Evolutionary conservation across 1,140 invertebrate genomes (phyloP).

Genomic region (Hycleus cichorii): DNA sequence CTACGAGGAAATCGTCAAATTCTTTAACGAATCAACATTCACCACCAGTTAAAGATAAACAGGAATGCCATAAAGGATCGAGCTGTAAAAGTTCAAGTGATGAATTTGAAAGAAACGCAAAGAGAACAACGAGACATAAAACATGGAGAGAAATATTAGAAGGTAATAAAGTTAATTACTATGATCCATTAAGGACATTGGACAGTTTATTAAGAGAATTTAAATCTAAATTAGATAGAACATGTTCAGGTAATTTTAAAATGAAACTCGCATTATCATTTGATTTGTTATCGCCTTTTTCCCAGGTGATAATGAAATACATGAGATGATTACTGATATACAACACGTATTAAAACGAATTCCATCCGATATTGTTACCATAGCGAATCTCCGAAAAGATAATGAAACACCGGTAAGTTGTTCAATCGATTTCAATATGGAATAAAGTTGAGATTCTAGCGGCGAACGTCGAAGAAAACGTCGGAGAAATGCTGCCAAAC

Average conservation of each 20-base stretch:
- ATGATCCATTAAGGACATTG: conserved; percentile 36
- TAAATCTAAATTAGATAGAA: conserved; percentile 24
- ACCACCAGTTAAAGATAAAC: not conserved
- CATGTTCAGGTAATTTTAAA: conserved; percentile 26
- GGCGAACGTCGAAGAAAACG: not conserved
- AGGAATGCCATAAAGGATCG: not conserved
- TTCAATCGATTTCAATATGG: conserved; percentile 3
- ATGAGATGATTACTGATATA: conserved; percentile 35
- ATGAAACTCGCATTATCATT: too few species aligned
- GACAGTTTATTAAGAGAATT: conserved; percentile 38
- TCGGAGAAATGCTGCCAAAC: conserved; percentile 20
- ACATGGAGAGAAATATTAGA: too few species aligned
- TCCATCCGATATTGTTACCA: conserved; percentile 33
- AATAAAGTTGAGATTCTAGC: not conserved
- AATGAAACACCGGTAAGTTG: not conserved
- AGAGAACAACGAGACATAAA: too few species aligned
- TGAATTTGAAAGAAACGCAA: too few species aligned
- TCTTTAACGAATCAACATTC: not conserved
- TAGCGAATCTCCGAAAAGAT: conserved; percentile 15
- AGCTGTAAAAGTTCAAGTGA: too few species aligned
- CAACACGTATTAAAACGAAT: conserved; percentile 34
- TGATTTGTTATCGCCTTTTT: not conserved
- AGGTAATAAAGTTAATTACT: conserved; percentile 21
- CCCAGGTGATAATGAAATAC: conserved; percentile 30
- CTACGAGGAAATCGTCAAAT: not conserved